Conservation (phyloP, 2,113 vertebrate genomes). For the Corythornis madagascariensis region DNA sequence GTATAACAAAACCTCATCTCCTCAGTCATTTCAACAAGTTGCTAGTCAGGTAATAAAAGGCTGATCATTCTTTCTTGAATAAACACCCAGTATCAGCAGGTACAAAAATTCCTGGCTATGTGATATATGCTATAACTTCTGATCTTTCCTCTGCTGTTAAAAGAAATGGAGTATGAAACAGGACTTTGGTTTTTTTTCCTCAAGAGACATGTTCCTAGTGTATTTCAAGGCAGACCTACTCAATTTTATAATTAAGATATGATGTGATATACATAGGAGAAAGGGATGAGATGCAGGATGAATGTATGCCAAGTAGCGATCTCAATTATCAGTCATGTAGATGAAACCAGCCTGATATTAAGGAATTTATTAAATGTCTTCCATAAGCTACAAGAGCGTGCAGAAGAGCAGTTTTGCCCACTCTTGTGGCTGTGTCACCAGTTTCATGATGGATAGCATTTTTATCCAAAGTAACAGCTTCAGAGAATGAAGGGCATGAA, state of each 20-base stretch:
- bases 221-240: slow-evolving; percentile 30
- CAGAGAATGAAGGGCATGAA: background rate
- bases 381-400: background rate
- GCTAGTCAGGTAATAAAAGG: slow-evolving; percentile 9
- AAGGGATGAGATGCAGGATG: slow-evolving; percentile 39
- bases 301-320: slow-evolving; percentile 35
- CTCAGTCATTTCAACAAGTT: slow-evolving; percentile 38
- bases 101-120: background rate
- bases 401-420: slow-evolving; percentile 3
- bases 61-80: background rate
- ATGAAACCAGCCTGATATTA: slow-evolving; percentile 39
- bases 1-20: background rate
- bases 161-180: background rate
- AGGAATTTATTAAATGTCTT: slow-evolving; percentile 51
- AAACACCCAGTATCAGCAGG: background rate
- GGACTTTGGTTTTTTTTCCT: background rate
- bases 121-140: background rate
- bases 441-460: background rate
- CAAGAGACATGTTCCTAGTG: background rate
- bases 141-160: background rate
- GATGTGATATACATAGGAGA: slow-evolving; percentile 28
- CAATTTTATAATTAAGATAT: slow-evolving; percentile 58
- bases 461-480: slow-evolving; percentile 28
- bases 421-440: background rate
- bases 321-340: slow-evolving; percentile 26